These are phyloP conservation scores for Peromyscus eremicus DNA, from an alignment of 2,797 vertebrate species.

Conservation along the genomic window DNA sequence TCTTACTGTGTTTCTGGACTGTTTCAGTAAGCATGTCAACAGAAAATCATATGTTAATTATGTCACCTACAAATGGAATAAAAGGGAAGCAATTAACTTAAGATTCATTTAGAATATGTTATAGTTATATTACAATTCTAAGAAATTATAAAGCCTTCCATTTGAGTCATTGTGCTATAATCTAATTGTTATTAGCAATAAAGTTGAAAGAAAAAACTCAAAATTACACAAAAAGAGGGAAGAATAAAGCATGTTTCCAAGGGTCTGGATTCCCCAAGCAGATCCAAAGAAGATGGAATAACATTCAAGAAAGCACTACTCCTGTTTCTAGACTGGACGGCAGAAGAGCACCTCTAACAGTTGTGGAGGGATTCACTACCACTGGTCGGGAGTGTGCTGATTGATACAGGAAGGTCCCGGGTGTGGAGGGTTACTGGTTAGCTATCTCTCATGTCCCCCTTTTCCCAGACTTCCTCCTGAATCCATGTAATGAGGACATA, in stretches of 20 bases:
- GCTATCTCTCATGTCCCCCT: neutral
- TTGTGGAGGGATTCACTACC: neutral
- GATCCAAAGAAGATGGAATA: neutral
- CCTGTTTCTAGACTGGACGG: neutral
- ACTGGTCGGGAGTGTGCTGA: neutral
- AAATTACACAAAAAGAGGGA: conserved; percentile 18
- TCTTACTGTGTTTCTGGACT: conserved; percentile 49
- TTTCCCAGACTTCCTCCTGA: neutral
- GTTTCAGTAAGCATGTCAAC: conserved; percentile 53
- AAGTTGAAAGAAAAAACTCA: conserved; percentile 5
- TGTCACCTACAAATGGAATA: conserved; percentile 51
- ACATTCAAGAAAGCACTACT: neutral
- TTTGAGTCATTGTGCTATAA: conserved; percentile 31
- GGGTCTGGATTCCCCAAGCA: conserved; percentile 12
- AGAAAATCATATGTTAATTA: conserved; percentile 52
- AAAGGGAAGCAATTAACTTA: conserved; percentile 53
- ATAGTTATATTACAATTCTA: conserved; percentile 20
- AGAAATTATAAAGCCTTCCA: conserved; percentile 51
- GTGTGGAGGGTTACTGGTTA: neutral
- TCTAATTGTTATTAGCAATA: conserved; percentile 56
- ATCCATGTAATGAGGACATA: neutral
- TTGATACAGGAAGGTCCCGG: neutral
- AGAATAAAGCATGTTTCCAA: neutral
- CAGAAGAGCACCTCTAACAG: neutral
- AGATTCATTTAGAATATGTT: conserved; percentile 63